A percentile compares a stretch with the other conserved stretches of the same genome.
These are phyloP conservation scores for Polypterus senegalus DNA, from an alignment of 2,113 vertebrate species.

Conservation along the genomic window DNA sequence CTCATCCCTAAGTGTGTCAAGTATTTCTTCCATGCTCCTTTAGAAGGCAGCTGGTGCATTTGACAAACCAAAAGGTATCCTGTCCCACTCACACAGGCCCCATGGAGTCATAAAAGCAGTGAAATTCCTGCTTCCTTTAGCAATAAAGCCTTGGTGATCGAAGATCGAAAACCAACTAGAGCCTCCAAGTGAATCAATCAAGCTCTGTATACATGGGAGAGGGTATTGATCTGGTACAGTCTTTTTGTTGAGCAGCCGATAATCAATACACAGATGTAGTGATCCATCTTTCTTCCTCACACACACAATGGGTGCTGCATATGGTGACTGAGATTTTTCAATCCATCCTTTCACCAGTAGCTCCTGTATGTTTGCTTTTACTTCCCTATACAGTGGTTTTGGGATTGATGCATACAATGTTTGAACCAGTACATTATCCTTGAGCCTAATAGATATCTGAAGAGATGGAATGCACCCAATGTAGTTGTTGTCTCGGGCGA, in stretches of 20 bases:
- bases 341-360: slow-evolving; percentile 4
- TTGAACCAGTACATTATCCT: slow-evolving; percentile 1
- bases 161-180: neutral
- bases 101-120: slow-evolving; percentile 4
- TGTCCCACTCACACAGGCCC: neutral
- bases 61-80: neutral
- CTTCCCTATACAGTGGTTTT: slow-evolving; percentile 9
- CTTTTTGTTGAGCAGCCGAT: slow-evolving; percentile 1
- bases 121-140: neutral
- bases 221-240: slow-evolving; percentile 1
- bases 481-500: neutral
- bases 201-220: neutral
- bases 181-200: neutral
- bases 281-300: slow-evolving; percentile 7
- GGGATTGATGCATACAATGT: neutral
- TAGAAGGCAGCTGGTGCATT: neutral
- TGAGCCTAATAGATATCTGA: slow-evolving; percentile 4
- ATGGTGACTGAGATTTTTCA: neutral
- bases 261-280: slow-evolving; percentile 3
- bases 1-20: neutral
- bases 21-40: neutral
- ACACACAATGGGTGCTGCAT: neutral
- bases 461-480: slow-evolving; percentile 7
- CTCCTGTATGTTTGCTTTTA: neutral
- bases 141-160: neutral